A percentile compares a stretch with the other conserved stretches of the same genome.
Evolutionary conservation across 2,888 invertebrate species (phyloP).

Genomic region (Drosophila demipolita): DNA sequence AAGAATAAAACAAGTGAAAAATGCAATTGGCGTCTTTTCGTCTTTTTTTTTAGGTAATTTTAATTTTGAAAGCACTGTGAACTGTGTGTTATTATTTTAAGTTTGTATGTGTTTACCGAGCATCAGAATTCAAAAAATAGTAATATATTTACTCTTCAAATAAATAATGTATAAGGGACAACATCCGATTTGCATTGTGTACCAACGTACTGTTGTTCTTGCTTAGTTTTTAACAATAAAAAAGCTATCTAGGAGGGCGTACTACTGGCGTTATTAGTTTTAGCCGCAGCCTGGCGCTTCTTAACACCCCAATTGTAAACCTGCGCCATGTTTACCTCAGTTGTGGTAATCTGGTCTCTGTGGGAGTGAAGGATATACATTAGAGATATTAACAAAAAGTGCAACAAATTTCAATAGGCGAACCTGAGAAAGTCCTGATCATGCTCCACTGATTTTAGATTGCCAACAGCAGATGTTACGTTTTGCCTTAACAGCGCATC

Average conservation of each 20-base stretch:
- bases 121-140: slow-evolving; percentile 13
- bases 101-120: slow-evolving; percentile 22
- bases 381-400: neutral
- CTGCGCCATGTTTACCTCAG: slow-evolving; percentile 99
- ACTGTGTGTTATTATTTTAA: slow-evolving; percentile 24
- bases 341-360: slow-evolving; percentile 98
- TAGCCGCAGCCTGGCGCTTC: slow-evolving; percentile 91
- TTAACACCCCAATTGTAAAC: slow-evolving; percentile 99
- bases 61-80: slow-evolving; percentile 53
- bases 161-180: slow-evolving; percentile 62
- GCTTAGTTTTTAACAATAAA: slow-evolving; percentile 21
- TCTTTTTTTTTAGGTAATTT: slow-evolving; percentile 16
- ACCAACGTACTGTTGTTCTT: slow-evolving; percentile 16
- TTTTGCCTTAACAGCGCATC: slow-evolving; percentile 93
- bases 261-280: slow-evolving; percentile 57
- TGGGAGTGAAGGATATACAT: neutral
- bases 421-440: slow-evolving; percentile 97
- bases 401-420: neutral
- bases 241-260: slow-evolving; percentile 50
- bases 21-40: slow-evolving; percentile 39
- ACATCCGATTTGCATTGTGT: slow-evolving; percentile 29
- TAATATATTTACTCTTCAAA: slow-evolving; percentile 39
- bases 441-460: slow-evolving; percentile 93
- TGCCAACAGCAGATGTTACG: slow-evolving; percentile 92
- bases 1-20: slow-evolving; percentile 44